Evolutionary conservation across 2,888 invertebrate genomes (phyloP).

Genomic region (Ganaspis brasiliensis): DNA sequence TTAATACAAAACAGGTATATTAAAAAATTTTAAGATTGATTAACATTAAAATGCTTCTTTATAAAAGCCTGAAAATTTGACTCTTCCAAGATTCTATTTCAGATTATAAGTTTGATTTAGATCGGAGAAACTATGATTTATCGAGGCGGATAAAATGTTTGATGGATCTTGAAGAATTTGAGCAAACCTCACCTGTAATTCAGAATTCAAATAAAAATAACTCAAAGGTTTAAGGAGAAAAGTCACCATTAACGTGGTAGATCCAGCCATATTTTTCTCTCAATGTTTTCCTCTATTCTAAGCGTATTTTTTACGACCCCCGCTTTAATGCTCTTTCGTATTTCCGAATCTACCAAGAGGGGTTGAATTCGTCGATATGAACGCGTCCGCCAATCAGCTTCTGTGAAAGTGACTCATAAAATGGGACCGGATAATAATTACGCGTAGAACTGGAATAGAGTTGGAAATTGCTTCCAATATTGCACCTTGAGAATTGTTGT

Average conservation of each 20-base stretch:
- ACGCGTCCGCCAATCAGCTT: conserved; percentile 27
- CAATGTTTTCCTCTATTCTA: conserved; percentile 21
- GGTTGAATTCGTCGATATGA: conserved; percentile 42
- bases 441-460: conserved; percentile 28
- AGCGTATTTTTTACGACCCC: conserved; percentile 33
- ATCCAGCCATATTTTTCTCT: conserved; percentile 30
- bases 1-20: too few relatives aligned
- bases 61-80: too few relatives aligned
- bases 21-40: too few relatives aligned
- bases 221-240: conserved; percentile 38
- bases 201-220: conserved; percentile 30
- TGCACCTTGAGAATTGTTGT: conserved; percentile 6
- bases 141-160: neutral
- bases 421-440: conserved; percentile 39
- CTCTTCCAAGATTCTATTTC: too few relatives aligned
- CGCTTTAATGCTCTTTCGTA: conserved; percentile 20
- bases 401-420: conserved; percentile 32
- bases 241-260: conserved; percentile 24
- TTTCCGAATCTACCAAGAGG: conserved; percentile 30
- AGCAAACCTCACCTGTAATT: conserved; percentile 8
- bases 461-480: conserved; percentile 34
- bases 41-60: too few relatives aligned
- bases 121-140: neutral
- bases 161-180: neutral
- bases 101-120: neutral